Evolutionary conservation across 2,113 vertebrate species (phyloP), one percentile per base, ranked within the genome.

Genomic region (Accipiter cooperii): DNA sequence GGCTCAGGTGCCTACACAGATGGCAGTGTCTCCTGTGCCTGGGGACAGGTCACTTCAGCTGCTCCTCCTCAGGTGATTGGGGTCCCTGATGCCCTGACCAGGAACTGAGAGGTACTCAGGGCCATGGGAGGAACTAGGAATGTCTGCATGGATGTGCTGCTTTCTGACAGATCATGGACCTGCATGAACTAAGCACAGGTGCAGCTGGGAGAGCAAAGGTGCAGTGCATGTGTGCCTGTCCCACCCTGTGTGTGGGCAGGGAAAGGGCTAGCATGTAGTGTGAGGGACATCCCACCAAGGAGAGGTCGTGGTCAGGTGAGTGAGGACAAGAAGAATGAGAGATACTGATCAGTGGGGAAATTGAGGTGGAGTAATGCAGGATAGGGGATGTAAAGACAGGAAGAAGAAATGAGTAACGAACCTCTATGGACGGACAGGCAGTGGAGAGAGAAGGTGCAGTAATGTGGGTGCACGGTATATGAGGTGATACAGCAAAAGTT

Each of bases 61-160:
- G 15, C 31, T 89, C 16, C 17, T 87, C 11, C 31, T 52, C 18
- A 5, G 17, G 15, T 81, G 44, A 46, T 0, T 0, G 0, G 8
- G 6, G n/a, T 47, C 34, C 42, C n/a, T 60, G 25, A 33, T 55
- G 25, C 8, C 19, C 52, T 3, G 1, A 54, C 2, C 25, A 25
- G 55, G 29, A 81, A 24, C 4, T 64, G 24, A 14, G 46, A 65
- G 9, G 22, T 51, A 14, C 49, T 68, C 33, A 64, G 58, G 20
- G 47, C 44, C 17, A 13, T 1, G 4, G 40, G 28, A 55, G 29
- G 36, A 8, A 42, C 25, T 3, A 5, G 42, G n/a, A 79, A 64
- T 9, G 33, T 65, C 76, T 83, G 54, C 3, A 16, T 20, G 29
- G n/a, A 46, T 60, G 17, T 55, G 17, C 26, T 88, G 29, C 12